Evolutionary conservation across 37 sponge, comb jelly and placozoan species (phyloP), one percentile per base, ranked within the genome.

Genomic region (Eunapius fragilis): DNA sequence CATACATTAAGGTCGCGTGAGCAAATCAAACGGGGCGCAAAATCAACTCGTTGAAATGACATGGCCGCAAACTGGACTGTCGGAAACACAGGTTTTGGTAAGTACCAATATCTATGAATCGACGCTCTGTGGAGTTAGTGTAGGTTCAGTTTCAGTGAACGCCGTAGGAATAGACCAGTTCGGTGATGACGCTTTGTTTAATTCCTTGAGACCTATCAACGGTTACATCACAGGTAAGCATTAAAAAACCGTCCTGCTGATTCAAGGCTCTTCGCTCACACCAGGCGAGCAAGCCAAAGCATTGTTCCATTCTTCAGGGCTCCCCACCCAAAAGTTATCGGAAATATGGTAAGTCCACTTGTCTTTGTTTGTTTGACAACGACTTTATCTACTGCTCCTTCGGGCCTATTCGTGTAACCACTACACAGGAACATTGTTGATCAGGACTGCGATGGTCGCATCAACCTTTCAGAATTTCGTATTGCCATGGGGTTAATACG

Each of bases 281-380:
- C 25, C 74, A 86, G 93, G 93, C 5, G 78, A 82, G 24, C 86
- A 89, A 36, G 93, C 86, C 27, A 86, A 78, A 28, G 58, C 71
- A 19, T 41, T 87, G n/a, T 86, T 93, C 67, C 41, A 78, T 0
- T 25, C 72, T 19, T 89, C 87, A 26, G 87, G 90, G 12, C 87
- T 93, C 32, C 76, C 89, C 27, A 31, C 71, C 3, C 71, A 26
- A 17, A 45, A 73, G 28, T 81, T 93, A 23, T 82, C 87, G 30
- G 87, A 86, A 27, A 89, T 93, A 83, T 93, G 93, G 93, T 91
- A 67, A 58, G 91, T 50, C 0, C 23, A 23, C n/a, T 9, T 28
- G 35, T 7, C 7, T 32, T 4, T 76, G 4, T 76, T 9, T 6
- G 7, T 19, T 7, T 26, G 12, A 80, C 11, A n/a, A n/a, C n/a